Conservation (phyloP, 2,888 invertebrate genomes). For the Scaptomyza reducta region DNA sequence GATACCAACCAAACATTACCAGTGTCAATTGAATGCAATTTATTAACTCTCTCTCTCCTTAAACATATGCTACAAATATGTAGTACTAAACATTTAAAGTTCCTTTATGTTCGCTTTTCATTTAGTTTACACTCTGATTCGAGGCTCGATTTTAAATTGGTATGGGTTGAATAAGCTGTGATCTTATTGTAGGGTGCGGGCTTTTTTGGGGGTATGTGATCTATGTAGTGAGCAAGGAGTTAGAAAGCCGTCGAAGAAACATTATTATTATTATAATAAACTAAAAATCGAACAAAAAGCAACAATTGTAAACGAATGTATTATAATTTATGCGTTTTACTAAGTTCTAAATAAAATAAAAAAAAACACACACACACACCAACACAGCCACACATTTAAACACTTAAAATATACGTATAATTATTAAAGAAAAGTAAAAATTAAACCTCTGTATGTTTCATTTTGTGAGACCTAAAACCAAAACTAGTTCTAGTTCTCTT, state of each 20-base stretch:
- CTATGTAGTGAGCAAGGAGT: constrained; percentile 17
- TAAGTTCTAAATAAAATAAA: constrained; percentile 50
- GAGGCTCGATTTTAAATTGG: constrained; percentile 22
- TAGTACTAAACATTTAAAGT: constrained; percentile 3
- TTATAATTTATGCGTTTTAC: constrained; percentile 66
- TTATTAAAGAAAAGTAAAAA: constrained; percentile 56
- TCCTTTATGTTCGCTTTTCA: constrained; percentile 17
- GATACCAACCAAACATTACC: constrained; percentile 16
- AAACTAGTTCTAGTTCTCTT: constrained; percentile 26
- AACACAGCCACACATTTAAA: constrained; percentile 32
- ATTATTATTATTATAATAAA: constrained; percentile 26
- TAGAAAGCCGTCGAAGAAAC: constrained; percentile 32
- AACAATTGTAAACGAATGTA: constrained; percentile 55
- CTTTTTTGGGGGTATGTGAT: constrained; percentile 15
- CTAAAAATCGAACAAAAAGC: constrained; percentile 2
- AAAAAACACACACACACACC: constrained; percentile 19
- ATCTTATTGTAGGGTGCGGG: constrained; percentile 49
- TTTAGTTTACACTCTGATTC: constrained; percentile 1
- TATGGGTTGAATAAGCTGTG: constrained; percentile 61
- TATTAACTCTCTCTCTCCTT: constrained; percentile 1
- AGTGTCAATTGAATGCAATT: constrained; percentile 53
- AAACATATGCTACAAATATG: constrained; percentile 5
- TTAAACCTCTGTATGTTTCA: constrained; percentile 50
- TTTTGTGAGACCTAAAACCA: constrained; percentile 29
- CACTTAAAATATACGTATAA: constrained; percentile 43